Evolutionary conservation across 2,113 vertebrate genomes (phyloP), one percentile per base, ranked within the genome.

Genomic region (Chrysochloris asiatica): DNA sequence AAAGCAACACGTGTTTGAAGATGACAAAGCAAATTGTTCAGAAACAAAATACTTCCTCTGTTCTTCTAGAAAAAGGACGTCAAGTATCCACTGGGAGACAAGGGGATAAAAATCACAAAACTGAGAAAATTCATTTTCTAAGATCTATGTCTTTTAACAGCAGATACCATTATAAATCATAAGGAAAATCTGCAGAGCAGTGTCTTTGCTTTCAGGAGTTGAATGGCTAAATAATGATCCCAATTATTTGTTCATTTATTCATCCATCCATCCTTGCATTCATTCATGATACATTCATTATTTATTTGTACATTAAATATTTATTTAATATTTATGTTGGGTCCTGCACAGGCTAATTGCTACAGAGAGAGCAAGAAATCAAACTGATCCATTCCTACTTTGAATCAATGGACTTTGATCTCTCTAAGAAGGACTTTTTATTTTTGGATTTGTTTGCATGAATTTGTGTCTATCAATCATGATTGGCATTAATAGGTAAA

Each of bases 151-250:
- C 2, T 52, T 93, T 86, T 36, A 69, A 22, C 21, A 75, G 30
- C 36, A 89, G 17, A 71, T 72, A 79, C 33, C 1, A 14, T 91
- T 78, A 93, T 59, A 52, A 91, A 88, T 90, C 61, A 71, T 54
- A 56, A 56, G 50, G 54, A 81, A 83, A 73, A 85, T 63, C 17
- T 90, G 28, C 21, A 90, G 43, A 80, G 48, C 13, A 77, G 19
- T 59, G 33, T 47, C 38, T 63, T 88, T 65, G 13, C n/a, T 47
- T 82, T 88, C 43, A 54, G 36, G 82, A 93, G 7, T 26, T 45
- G 24, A 80, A 80, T 65, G 24, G 17, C 36, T 90, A 88, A 90
- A 89, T 81, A n/a, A 75, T 86, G 8, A 72, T 47, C 4, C 4
- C 43, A 63, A 50, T 82, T 63, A 65, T 72, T 90, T 22, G 41